Evolutionary conservation across 1,140 invertebrate species (phyloP).

Genomic region (Scaptomyza montana): DNA sequence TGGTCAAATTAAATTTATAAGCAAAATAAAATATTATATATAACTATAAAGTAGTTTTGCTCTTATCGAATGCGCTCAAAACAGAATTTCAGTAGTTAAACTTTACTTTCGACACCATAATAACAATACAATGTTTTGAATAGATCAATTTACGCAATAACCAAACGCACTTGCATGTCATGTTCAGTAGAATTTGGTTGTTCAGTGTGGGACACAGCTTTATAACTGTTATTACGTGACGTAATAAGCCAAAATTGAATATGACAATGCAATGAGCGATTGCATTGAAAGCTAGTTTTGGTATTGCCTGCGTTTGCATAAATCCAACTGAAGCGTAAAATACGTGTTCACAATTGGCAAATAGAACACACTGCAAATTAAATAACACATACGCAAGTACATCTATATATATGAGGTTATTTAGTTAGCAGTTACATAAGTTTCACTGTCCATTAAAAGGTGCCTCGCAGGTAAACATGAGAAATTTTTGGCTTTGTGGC

Average conservation of each 20-base stretch:
- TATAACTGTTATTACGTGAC: conserved; percentile 31
- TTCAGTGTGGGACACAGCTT: not conserved
- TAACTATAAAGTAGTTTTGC: no score
- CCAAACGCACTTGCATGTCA: not conserved
- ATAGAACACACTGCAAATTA: conserved; percentile 8
- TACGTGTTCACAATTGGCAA: conserved; percentile 5
- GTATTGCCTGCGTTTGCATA: conserved; percentile 33
- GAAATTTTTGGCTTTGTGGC: conserved; percentile 14
- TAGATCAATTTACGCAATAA: conserved; percentile 1
- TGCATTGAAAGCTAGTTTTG: conserved; percentile 17
- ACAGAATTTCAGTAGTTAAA: no score
- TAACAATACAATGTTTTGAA: conserved; percentile 3
- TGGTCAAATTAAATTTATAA: not conserved
- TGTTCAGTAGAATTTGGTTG: not conserved
- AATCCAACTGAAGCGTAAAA: conserved; percentile 8
- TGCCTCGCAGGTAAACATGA: not conserved
- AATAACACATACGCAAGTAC: conserved; percentile 26
- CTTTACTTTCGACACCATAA: not conserved
- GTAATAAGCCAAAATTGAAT: conserved; percentile 34
- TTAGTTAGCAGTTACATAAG: not conserved
- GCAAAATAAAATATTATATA: no score
- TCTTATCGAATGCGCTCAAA: no score
- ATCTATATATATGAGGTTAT: not conserved
- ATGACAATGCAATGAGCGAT: conserved; percentile 10
- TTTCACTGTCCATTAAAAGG: not conserved